Conservation (phyloP, 2,888 invertebrate species). For the Meta bourneti region DNA sequence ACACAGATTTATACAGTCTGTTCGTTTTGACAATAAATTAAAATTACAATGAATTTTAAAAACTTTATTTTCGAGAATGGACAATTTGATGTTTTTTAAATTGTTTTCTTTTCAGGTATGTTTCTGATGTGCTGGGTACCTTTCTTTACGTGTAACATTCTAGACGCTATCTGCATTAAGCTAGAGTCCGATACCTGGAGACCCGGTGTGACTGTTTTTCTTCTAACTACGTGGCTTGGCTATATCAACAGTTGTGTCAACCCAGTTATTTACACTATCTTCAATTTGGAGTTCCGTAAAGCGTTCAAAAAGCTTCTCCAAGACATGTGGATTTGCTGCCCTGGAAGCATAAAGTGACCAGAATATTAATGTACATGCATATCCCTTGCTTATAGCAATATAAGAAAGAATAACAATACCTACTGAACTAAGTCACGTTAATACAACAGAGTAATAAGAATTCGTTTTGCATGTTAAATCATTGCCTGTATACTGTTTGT, state of each 20-base stretch:
- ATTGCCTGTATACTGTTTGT: too few species aligned
- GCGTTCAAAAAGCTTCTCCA: slow-evolving; percentile 95
- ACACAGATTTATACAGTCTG: too few species aligned
- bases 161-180: slow-evolving; percentile 97
- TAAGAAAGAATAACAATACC: background rate
- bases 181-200: slow-evolving; percentile 85
- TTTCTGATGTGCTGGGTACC: slow-evolving; percentile 99
- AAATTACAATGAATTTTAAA: too few species aligned
- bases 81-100: too few species aligned
- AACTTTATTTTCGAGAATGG: too few species aligned
- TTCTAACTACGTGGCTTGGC: slow-evolving; percentile 97
- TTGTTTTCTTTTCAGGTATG: slow-evolving; percentile 86
- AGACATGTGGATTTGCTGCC: slow-evolving; percentile 62
- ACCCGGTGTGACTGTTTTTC: slow-evolving; percentile 93
- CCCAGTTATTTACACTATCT: slow-evolving; percentile 96
- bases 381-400: background rate
- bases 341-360: slow-evolving; percentile 2
- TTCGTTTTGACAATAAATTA: too few species aligned
- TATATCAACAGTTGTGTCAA: slow-evolving; percentile 91
- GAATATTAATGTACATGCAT: background rate
- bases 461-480: too few species aligned
- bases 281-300: slow-evolving; percentile 98
- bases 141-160: slow-evolving; percentile 98
- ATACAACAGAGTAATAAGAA: too few species aligned
- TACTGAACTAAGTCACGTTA: too few species aligned